Evolutionary conservation across 2,113 vertebrate species (phyloP), one percentile per base, ranked within the genome.

Genomic region (Ammospiza nelsoni): DNA sequence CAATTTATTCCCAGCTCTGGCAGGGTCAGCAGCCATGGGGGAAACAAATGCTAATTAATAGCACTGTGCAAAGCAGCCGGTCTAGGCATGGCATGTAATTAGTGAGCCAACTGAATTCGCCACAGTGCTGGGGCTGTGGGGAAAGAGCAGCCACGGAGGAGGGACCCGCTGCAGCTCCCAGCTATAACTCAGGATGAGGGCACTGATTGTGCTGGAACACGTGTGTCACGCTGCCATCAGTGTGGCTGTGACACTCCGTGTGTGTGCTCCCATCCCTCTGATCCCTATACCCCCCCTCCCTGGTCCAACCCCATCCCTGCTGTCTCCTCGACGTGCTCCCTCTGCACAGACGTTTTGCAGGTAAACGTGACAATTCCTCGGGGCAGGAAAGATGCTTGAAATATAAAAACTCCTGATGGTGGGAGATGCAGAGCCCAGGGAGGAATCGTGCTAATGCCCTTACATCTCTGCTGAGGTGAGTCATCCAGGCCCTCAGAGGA

Each of bases 401-500:
- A 74, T 28, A 37, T 6, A 48, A 86, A 71, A 93, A 8, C 48
- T 94, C 21, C 84, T 15, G 85, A 37, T 49, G 82, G 58, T 68
- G 75, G 78, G 90, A 59, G 90, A 43, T 65, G 88, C 18, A 9
- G 92, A 83, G 72, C 90, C 75, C 67, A 6, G 25, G 51, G 79
- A 93, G 88, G 88, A 62, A 67, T 71, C 15, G 25, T 31, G 67
- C 72, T 95, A 22, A 80, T 92, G 92, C 80, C 89, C 83, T 88
- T 24, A 6, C 86, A n/a, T 5, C 6, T 92, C 89, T n/a, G 80
- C 76, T 0, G 21, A 15, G 7, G 94, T 97, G 96, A 96, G 28
- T 96, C 96, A 97, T 92, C 55, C 68, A 12, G 59, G 67, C 75
- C 83, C 92, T 66, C 59, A 4, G 54, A 91, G 90, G 66, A 94